A percentile compares a stretch with the other conserved stretches of the same genome.
These are phyloP conservation scores for Lasioglossum leucozonium DNA, from an alignment of 2,888 invertebrate genomes.

Conservation along the genomic window DNA sequence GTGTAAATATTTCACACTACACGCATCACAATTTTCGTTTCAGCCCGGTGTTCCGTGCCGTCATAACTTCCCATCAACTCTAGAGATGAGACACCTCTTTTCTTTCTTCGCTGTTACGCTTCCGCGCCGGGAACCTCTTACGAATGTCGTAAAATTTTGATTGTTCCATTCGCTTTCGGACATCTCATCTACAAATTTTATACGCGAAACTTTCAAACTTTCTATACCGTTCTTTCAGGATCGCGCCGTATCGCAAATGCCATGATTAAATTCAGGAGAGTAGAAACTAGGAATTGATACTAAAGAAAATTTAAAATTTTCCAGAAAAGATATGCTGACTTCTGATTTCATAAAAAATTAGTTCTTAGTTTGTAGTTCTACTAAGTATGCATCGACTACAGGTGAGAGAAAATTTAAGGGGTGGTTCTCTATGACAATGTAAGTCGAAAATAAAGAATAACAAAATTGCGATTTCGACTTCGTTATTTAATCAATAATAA, in stretches of 20 bases:
- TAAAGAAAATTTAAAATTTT: not conserved
- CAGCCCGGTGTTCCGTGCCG: constrained; percentile 66
- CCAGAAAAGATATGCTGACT: not conserved
- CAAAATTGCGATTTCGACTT: too few species aligned
- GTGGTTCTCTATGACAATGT: too few species aligned
- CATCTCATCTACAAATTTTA: not conserved
- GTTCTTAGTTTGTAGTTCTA: not conserved
- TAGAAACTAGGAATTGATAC: not conserved
- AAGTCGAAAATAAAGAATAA: too few species aligned
- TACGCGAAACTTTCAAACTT: not conserved
- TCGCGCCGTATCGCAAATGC: not conserved
- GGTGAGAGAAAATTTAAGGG: too few species aligned
- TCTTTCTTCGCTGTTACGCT: constrained; percentile 20
- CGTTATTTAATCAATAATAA: too few species aligned
- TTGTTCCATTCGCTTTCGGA: constrained; percentile 42
- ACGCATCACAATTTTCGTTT: constrained; percentile 81
- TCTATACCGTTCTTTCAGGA: not conserved
- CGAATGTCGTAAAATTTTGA: constrained; percentile 51
- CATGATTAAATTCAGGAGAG: not conserved
- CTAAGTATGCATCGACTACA: too few species aligned
- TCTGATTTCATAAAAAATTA: not conserved
- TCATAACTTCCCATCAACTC: constrained; percentile 70
- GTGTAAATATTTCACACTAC: constrained; percentile 81
- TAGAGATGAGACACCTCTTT: constrained; percentile 41
- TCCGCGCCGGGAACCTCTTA: constrained; percentile 47